These are phyloP conservation scores for Tapera naevia DNA, from an alignment of 2,797 vertebrate genomes.

Conservation along the genomic window DNA sequence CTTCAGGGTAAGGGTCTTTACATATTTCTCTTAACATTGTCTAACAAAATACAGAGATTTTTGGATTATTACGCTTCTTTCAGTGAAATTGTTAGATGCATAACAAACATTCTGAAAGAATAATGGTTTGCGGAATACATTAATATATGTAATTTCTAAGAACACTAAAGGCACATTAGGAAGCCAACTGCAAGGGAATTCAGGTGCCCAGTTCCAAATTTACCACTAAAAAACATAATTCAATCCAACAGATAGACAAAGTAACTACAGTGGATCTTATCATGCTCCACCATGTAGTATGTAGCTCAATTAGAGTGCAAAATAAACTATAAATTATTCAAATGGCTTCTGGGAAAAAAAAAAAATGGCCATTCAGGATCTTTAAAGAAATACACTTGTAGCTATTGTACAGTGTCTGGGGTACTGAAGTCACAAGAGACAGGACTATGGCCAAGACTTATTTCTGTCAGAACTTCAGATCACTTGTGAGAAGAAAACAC, in stretches of 20 bases:
- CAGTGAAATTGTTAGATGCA: neutral
- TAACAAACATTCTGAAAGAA: neutral
- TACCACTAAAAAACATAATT: neutral
- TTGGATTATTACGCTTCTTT: neutral
- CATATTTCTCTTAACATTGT: neutral
- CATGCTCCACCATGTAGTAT: neutral
- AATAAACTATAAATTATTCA: neutral
- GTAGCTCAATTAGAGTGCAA: neutral
- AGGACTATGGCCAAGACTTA: neutral
- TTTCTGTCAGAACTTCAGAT: conserved; percentile 22
- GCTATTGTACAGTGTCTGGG: neutral
- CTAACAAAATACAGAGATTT: neutral
- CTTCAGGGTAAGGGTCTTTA: neutral
- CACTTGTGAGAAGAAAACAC: conserved; percentile 20
- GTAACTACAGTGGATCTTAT: neutral
- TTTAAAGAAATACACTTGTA: neutral
- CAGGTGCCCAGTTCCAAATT: neutral
- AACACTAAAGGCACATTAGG: neutral
- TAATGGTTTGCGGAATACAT: neutral
- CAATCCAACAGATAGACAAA: neutral
- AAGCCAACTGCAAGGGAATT: neutral
- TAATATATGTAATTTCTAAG: neutral
- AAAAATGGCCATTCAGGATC: neutral
- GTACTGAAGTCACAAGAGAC: neutral
- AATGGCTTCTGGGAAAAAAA: neutral